Conservation (phyloP, 2,797 vertebrate species). For the Halcyon leucocephala region DNA sequence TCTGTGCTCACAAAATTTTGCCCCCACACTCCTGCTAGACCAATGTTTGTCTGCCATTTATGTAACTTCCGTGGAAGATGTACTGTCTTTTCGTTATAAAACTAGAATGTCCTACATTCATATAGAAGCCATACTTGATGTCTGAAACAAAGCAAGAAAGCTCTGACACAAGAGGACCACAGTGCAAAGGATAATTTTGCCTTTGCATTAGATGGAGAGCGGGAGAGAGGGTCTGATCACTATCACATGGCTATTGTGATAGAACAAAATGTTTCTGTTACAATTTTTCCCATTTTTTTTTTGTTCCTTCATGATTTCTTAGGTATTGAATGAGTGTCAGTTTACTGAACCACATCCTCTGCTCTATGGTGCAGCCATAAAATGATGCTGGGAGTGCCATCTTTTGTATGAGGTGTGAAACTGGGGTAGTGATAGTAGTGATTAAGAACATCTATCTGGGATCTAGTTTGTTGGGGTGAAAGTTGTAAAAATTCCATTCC, state of each 20-base stretch:
- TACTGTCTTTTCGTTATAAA: background rate
- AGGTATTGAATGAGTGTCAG: background rate
- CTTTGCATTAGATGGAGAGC: background rate
- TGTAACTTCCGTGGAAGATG: background rate
- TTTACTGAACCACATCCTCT: background rate
- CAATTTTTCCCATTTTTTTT: background rate
- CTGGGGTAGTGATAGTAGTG: background rate
- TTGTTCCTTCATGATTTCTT: background rate
- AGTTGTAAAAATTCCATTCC: background rate
- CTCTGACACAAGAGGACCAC: background rate
- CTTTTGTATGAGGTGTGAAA: background rate
- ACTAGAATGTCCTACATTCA: background rate
- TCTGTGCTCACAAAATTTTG: background rate
- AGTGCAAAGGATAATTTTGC: background rate
- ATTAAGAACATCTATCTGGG: background rate
- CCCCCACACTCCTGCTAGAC: background rate
- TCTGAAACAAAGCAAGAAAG: background rate
- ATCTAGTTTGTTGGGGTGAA: background rate
- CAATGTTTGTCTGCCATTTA: background rate
- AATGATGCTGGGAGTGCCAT: background rate
- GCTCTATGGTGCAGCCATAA: background rate
- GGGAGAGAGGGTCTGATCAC: too few relatives aligned
- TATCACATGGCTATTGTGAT: background rate
- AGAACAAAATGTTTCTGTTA: background rate
- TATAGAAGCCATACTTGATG: background rate